phyloP scores from a whole-genome alignment of 2,888 invertebrate species.

The Automeris io region DNA sequence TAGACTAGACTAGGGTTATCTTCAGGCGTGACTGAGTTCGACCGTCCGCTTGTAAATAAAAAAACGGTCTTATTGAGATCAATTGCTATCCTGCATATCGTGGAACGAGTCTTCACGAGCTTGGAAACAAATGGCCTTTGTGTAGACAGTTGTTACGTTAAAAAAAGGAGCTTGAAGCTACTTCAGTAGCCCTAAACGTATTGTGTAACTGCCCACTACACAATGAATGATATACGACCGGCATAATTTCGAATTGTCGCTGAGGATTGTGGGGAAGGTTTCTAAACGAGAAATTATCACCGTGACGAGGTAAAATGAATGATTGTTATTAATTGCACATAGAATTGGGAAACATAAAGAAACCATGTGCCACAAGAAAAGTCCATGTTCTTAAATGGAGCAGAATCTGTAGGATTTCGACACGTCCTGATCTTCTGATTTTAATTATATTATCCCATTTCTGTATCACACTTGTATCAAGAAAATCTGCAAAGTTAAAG shows the following conservation, averaged over 20 bases:
- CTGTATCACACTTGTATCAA: too few relatives aligned
- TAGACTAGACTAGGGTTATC: too few relatives aligned
- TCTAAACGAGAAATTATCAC: constrained; percentile 72
- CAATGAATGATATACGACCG: constrained; percentile 76
- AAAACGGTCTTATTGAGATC: constrained; percentile 22
- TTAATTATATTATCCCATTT: too few relatives aligned
- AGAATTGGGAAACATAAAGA: too few relatives aligned
- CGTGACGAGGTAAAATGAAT: constrained; percentile 74
- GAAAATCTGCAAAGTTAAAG: too few relatives aligned
- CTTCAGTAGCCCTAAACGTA: constrained; percentile 56
- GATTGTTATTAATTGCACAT: constrained; percentile 66
- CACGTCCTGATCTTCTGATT: too few relatives aligned
- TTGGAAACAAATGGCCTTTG: constrained; percentile 71
- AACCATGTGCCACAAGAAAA: too few relatives aligned
- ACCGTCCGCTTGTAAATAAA: constrained; percentile 7
- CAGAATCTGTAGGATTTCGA: too few relatives aligned
- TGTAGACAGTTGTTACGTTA: constrained; percentile 49
- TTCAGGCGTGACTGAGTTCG: too few relatives aligned
- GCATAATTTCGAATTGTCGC: constrained; percentile 71
- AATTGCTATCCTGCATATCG: too few relatives aligned
- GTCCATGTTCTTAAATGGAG: too few relatives aligned
- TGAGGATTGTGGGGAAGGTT: constrained; percentile 43
- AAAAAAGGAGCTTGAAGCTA: constrained; percentile 52
- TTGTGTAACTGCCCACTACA: constrained; percentile 72
- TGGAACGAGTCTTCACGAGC: constrained; percentile 58